These are phyloP conservation scores for Etia nguti DNA, from an alignment of 2,113 vertebrate species.

Conservation along the genomic window DNA sequence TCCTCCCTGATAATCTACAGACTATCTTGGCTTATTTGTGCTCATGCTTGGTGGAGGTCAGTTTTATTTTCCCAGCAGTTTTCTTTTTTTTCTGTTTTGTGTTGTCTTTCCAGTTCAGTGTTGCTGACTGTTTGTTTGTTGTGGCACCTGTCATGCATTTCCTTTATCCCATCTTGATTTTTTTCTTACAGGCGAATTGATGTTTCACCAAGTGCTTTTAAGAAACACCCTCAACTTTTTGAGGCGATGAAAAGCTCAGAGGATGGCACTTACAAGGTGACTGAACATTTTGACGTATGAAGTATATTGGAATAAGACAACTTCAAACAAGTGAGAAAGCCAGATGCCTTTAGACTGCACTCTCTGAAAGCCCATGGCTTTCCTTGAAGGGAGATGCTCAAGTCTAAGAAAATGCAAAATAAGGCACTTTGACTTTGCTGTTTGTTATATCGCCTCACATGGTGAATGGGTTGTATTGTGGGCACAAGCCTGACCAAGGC, in stretches of 20 bases:
- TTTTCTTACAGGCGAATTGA: slow-evolving; percentile 88
- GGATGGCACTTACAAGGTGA: slow-evolving; percentile 97
- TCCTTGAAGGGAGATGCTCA: slow-evolving; percentile 89
- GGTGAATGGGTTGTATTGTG: slow-evolving; percentile 94
- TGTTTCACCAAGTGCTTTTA: slow-evolving; percentile 99
- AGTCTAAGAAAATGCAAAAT: slow-evolving; percentile 81
- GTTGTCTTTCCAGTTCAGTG: not conserved
- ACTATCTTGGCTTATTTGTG: slow-evolving; percentile 42
- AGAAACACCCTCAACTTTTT: slow-evolving; percentile 94
- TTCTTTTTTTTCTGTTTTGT: slow-evolving; percentile 1
- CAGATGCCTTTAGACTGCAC: slow-evolving; percentile 81
- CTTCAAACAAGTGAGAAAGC: slow-evolving; percentile 46
- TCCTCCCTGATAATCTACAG: slow-evolving; percentile 45
- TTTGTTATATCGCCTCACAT: slow-evolving; percentile 91
- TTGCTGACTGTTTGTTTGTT: not conserved
- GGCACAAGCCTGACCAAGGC: slow-evolving; percentile 92
- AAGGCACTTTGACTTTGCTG: slow-evolving; percentile 95
- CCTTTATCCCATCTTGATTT: not conserved
- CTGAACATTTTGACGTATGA: slow-evolving; percentile 83
- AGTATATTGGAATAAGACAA: slow-evolving; percentile 62
- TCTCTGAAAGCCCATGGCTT: slow-evolving; percentile 90
- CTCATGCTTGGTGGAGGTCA: slow-evolving; percentile 45
- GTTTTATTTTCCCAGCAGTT: slow-evolving; percentile 16
- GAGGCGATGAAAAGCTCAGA: slow-evolving; percentile 92
- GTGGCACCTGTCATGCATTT: not conserved